Percentiles rank a stretch among this genome's conserved stretches.
These are phyloP conservation scores for Lordiphosa clarofinis DNA, from an alignment of 1,140 invertebrate species.

Conservation along the genomic window DNA sequence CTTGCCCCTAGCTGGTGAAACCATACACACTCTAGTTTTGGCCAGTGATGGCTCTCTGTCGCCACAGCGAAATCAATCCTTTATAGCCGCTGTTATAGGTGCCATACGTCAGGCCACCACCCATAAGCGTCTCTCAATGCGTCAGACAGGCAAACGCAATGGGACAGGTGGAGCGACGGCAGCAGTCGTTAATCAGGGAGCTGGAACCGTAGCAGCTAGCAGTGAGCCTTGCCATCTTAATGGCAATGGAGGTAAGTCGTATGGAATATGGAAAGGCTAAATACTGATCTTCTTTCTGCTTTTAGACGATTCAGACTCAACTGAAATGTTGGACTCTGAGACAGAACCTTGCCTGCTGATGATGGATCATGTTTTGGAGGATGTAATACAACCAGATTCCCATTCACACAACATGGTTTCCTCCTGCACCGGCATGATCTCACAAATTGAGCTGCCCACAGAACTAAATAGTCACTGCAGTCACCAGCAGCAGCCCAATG, in stretches of 20 bases:
- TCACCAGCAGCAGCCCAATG: constrained; percentile 48
- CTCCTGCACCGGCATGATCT: constrained; percentile 79
- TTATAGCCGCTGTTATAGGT: constrained; percentile 85
- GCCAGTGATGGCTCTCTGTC: constrained; percentile 82
- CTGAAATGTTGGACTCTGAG: constrained; percentile 87
- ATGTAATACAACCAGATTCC: constrained; percentile 84
- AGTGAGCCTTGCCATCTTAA: constrained; percentile 38
- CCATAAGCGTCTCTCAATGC: constrained; percentile 63
- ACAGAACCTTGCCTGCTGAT: constrained; percentile 87
- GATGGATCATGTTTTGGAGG: constrained; percentile 87
- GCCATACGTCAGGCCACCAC: constrained; percentile 84
- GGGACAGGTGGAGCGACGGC: constrained; percentile 15
- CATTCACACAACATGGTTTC: constrained; percentile 86
- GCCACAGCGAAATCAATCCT: constrained; percentile 83
- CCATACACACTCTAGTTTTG: constrained; percentile 55
- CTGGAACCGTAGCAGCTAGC: constrained; percentile 6
- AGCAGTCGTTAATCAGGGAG: constrained; percentile 9
- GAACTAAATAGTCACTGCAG: constrained; percentile 66
- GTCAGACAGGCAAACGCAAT: constrained; percentile 48
- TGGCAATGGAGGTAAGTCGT: constrained; percentile 42
- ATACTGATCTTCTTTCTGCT: too few species aligned
- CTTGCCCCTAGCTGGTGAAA: constrained; percentile 48
- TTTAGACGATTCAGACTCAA: constrained; percentile 81
- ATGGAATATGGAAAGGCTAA: neutral
- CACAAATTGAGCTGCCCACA: constrained; percentile 75